Percentiles rank a stretch among this genome's conserved stretches.
phyloP scores from a whole-genome alignment of 2,888 invertebrate genomes.

The Dorcus hopei region DNA sequence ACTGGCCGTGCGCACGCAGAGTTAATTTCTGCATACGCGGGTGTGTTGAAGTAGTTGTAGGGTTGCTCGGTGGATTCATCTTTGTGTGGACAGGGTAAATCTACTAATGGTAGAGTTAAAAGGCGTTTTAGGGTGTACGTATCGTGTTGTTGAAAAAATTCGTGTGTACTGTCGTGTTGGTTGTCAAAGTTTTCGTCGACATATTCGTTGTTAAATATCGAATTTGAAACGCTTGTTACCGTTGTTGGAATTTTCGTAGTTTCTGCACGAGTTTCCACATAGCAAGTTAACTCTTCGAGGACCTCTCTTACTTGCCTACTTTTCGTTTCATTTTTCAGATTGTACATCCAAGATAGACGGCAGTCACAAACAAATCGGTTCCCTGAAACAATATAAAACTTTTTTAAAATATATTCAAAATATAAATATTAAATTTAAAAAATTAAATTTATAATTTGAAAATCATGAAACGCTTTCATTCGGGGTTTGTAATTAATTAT shows the following conservation, averaged over 20 bases:
- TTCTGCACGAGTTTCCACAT: constrained; percentile 51
- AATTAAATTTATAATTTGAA: no score
- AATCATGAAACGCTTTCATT: no score
- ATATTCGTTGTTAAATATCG: constrained; percentile 3
- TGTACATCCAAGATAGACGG: constrained; percentile 76
- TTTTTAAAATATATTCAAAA: no score
- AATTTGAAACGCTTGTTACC: constrained; percentile 24
- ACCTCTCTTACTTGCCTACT: constrained; percentile 66
- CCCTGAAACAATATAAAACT: constrained; percentile 57
- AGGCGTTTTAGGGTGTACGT: constrained; percentile 28
- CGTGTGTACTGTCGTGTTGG: no score
- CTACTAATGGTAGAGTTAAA: constrained; percentile 38
- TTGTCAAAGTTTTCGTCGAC: no score
- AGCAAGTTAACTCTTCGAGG: constrained; percentile 70
- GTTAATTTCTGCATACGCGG: constrained; percentile 34
- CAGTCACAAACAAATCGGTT: constrained; percentile 83
- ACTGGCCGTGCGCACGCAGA: constrained; percentile 12
- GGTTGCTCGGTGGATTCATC: constrained; percentile 38
- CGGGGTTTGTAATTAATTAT: no score
- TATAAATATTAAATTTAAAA: no score
- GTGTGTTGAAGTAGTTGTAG: constrained; percentile 36
- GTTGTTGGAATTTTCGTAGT: constrained; percentile 16
- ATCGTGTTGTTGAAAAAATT: background rate
- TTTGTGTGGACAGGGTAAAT: constrained; percentile 46
- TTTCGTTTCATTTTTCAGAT: constrained; percentile 70